phyloP scores from a whole-genome alignment of 2,888 invertebrate genomes.

The Erebia epiphron region DNA sequence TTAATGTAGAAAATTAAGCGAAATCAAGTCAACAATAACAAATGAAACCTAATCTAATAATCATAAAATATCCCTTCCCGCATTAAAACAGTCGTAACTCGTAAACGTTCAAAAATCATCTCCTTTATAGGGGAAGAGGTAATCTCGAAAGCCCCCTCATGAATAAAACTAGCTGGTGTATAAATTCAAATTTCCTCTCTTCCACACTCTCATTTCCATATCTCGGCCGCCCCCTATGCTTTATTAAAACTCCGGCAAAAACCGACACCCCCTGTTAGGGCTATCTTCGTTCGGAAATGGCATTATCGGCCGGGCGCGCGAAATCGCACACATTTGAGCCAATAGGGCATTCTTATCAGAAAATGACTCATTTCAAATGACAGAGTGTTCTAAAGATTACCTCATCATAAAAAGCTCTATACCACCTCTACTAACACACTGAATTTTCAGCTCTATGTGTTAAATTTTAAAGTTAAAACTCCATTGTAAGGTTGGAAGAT shows the following conservation, averaged over 20 bases:
- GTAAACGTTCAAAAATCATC: slow-evolving; percentile 44
- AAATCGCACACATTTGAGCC: slow-evolving; percentile 80
- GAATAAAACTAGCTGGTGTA: slow-evolving; percentile 81
- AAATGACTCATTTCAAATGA: slow-evolving; percentile 89
- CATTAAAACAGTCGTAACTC: slow-evolving; percentile 39
- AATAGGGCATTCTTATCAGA: slow-evolving; percentile 87
- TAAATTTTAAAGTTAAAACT: slow-evolving; percentile 43
- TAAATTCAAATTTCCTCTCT: slow-evolving; percentile 83
- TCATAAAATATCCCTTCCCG: slow-evolving; percentile 10
- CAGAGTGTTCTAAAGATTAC: slow-evolving; percentile 80
- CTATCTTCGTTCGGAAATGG: slow-evolving; percentile 80
- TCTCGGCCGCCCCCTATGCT: slow-evolving; percentile 77
- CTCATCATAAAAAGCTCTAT: slow-evolving; percentile 63
- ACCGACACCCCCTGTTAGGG: slow-evolving; percentile 74
- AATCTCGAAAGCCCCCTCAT: slow-evolving; percentile 60
- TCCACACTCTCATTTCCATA: slow-evolving; percentile 81
- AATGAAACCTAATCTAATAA: slow-evolving; percentile 10
- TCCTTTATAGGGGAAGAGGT: slow-evolving; percentile 32
- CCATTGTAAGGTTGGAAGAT: slow-evolving; percentile 33
- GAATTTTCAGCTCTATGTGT: slow-evolving; percentile 49
- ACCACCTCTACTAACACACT: slow-evolving; percentile 36
- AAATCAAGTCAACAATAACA: background rate
- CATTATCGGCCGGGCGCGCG: slow-evolving; percentile 75
- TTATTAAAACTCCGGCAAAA: slow-evolving; percentile 81
- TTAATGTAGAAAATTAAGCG: no score